Percentiles rank a stretch among this genome's conserved stretches.
Conservation (phyloP, 1,140 invertebrate genomes). For the Ostrea denselamellosa region DNA sequence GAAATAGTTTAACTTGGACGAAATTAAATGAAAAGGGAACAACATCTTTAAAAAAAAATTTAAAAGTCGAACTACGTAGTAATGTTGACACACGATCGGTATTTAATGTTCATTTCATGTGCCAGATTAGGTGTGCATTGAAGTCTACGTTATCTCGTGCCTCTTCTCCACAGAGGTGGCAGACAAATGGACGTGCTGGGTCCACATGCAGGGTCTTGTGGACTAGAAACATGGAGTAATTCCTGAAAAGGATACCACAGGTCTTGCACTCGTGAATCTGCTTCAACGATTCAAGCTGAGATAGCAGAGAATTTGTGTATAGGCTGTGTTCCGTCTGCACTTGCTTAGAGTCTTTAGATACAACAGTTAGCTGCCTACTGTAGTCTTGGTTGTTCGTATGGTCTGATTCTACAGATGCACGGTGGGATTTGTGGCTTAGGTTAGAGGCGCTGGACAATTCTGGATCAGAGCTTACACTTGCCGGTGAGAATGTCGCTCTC, state of each 20-base stretch:
- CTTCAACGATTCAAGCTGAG: slow-evolving; percentile 29
- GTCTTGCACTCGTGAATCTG: slow-evolving; percentile 49
- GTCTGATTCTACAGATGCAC: neutral
- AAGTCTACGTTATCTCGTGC: slow-evolving; percentile 49
- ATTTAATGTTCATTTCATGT: slow-evolving; percentile 47
- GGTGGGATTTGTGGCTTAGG: neutral
- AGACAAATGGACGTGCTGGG: slow-evolving; percentile 48
- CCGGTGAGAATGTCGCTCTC: neutral
- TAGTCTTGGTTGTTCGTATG: neutral
- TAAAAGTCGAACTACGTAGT: no score
- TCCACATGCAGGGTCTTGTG: slow-evolving; percentile 54
- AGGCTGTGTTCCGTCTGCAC: slow-evolving; percentile 7
- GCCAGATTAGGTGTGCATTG: slow-evolving; percentile 52
- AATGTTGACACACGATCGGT: no score
- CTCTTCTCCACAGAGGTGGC: slow-evolving; percentile 50
- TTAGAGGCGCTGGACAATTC: neutral
- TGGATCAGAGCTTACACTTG: neutral
- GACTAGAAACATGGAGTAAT: slow-evolving; percentile 54
- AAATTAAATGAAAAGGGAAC: no score
- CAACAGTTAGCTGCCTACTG: slow-evolving; percentile 38
- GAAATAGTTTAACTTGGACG: no score
- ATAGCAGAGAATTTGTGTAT: slow-evolving; percentile 20
- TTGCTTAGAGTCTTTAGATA: slow-evolving; percentile 39
- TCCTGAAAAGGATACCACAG: slow-evolving; percentile 49
- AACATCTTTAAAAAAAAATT: no score